Evolutionary conservation across 2,113 vertebrate species (phyloP).

Genomic region (Smithornis capensis): DNA sequence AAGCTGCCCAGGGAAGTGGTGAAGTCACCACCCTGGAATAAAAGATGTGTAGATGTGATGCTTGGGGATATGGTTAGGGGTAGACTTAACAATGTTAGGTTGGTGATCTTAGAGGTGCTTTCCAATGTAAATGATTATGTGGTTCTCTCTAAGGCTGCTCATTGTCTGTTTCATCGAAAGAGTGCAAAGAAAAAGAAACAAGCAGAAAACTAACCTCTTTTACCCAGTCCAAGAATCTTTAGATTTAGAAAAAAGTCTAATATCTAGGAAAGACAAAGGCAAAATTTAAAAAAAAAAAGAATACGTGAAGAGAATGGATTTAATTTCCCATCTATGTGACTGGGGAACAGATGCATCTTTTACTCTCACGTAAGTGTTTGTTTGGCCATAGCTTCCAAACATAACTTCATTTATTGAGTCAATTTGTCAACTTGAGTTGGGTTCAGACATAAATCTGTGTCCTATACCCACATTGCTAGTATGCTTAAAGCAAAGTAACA

Average conservation of each 20-base stretch:
- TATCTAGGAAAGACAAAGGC: neutral
- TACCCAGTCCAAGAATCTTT: neutral
- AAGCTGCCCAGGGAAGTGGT: neutral
- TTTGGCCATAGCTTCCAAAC: slow-evolving; percentile 11
- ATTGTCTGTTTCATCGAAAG: neutral
- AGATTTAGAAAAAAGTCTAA: neutral
- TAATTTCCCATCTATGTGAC: neutral
- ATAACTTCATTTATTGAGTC: slow-evolving; percentile 21
- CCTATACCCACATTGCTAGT: slow-evolving; percentile 22
- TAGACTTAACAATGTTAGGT: neutral
- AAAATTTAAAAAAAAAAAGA: neutral
- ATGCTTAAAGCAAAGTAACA: slow-evolving; percentile 38
- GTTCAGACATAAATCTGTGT: slow-evolving; percentile 6
- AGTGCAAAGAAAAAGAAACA: neutral
- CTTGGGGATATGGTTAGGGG: neutral
- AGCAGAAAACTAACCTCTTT: neutral
- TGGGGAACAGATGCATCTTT: slow-evolving; percentile 29
- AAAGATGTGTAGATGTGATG: neutral
- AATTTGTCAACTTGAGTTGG: neutral
- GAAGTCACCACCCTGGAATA: too few relatives aligned
- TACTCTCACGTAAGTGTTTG: slow-evolving; percentile 1
- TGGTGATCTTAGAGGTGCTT: neutral
- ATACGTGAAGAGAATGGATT: neutral
- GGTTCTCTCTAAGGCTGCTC: neutral
- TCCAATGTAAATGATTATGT: neutral